Evolutionary conservation across 2,797 vertebrate genomes (phyloP).

Genomic region (Cossypha caffra): DNA sequence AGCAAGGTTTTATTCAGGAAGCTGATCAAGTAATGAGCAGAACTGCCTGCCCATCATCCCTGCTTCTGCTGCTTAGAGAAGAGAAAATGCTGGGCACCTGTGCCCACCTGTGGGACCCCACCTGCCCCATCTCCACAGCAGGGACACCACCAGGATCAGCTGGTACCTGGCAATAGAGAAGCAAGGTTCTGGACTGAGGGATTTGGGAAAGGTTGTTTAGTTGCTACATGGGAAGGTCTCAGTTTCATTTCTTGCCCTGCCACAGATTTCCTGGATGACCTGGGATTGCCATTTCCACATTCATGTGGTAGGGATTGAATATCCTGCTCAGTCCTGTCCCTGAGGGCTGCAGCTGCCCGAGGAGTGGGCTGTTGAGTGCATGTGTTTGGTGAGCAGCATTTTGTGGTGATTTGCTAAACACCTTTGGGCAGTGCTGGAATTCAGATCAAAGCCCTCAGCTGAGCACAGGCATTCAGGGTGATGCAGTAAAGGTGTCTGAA

Average conservation of each 20-base stretch:
- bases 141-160: not conserved
- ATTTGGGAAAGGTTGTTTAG: not conserved
- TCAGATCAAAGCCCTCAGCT: not conserved
- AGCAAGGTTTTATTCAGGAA: not conserved
- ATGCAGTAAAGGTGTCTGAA: not conserved
- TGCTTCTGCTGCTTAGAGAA: not conserved
- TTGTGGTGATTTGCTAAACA: not conserved
- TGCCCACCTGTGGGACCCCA: not conserved
- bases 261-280: not conserved
- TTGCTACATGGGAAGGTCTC: not conserved
- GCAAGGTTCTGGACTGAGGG: not conserved
- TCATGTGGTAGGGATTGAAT: not conserved
- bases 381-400: not conserved
- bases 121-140: not conserved
- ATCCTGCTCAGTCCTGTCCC: not conserved
- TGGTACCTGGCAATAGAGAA: not conserved
- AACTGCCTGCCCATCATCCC: not conserved
- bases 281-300: not conserved
- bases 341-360: not conserved
- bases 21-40: fast-evolving
- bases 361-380: not conserved
- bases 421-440: not conserved
- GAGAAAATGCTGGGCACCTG: not conserved
- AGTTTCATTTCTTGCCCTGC: not conserved
- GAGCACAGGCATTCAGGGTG: not conserved